Base-by-base conservation (phyloP, 2,888 invertebrate genomes). In the Labia minor region DNA sequence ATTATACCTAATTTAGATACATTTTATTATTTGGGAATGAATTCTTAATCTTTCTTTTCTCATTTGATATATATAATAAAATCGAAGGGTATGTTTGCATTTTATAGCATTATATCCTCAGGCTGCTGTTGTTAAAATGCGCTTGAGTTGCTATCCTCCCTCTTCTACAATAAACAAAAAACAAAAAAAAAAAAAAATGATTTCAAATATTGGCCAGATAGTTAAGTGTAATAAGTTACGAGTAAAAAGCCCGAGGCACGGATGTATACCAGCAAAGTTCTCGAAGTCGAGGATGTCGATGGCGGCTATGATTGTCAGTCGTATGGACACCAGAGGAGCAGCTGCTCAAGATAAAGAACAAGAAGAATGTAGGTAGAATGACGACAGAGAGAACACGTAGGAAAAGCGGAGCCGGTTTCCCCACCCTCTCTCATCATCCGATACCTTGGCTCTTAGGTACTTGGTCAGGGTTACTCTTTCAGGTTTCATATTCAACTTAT, bases 71-170 rank as follows among this genome's bases (percentile, higher is more conserved):
- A 11, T 49, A 49, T 49, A 49, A 49, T 49, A 49, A 49, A 49
- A 49, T 49, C 49, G 14, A 49, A 49, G 49, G 49, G 49, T 49
- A 49, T 49, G 49, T 49, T 49, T 49, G 49, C 49, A 49, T 49
- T 49, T 49, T 49, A 49, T 49, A 49, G 49, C 49, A 16, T 49
- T 3, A 49, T 26, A 11, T 14, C 49, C 49, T 4, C 49, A 14
- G 49, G 49, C 49, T 26, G 26, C 26, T 26, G 26, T 26, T 26
- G 26, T 26, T 26, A 26, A 26, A 26, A 26, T 26, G 26, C 26
- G 26, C 26, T 26, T 8, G 26, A 3, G 26, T 26, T 26, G 26
- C 8, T 26, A 3, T 26, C 26, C 26, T 26, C 26, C 26, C 26
- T 26, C 8, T 8, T 26, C 8, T 8, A 26, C n/a, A n/a, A n/a